Evolutionary conservation across 2,888 invertebrate species (phyloP).

Genomic region (Homarus gammarus): DNA sequence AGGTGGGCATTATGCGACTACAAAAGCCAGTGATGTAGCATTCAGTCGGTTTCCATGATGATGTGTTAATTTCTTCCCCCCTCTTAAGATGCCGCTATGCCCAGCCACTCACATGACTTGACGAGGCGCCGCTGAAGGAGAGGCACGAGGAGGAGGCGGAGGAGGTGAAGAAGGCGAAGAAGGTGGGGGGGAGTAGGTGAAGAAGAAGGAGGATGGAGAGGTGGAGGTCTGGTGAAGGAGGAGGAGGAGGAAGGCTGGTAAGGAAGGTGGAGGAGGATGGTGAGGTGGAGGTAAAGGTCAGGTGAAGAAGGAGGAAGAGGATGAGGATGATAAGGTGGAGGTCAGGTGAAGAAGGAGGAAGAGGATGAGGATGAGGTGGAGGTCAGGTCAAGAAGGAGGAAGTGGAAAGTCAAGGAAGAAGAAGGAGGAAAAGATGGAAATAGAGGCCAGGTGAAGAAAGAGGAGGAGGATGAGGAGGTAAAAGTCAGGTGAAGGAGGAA

Average conservation of each 20-base stretch:
- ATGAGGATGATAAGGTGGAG: slow-evolving; percentile 1
- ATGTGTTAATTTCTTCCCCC: slow-evolving; percentile 40
- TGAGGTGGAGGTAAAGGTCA: neutral
- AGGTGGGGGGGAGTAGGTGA: neutral
- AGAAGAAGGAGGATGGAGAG: no score
- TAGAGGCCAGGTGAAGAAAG: neutral
- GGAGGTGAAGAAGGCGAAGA: slow-evolving; percentile 5
- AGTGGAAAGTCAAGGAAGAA: neutral
- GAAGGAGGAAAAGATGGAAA: neutral
- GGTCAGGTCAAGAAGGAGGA: neutral
- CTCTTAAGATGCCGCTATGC: slow-evolving; percentile 5
- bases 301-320: neutral
- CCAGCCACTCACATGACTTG: slow-evolving; percentile 33
- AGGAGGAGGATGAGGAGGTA: neutral
- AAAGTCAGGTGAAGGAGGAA: no score
- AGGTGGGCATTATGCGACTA: slow-evolving; percentile 20
- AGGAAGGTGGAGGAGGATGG: neutral
- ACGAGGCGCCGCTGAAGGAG: neutral
- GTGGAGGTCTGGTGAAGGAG: neutral
- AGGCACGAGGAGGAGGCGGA: neutral
- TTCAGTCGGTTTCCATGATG: slow-evolving; percentile 25
- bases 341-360: neutral
- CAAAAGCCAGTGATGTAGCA: slow-evolving; percentile 44
- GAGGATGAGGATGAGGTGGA: neutral
- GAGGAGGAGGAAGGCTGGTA: neutral